Percentiles rank a stretch among this genome's conserved stretches.
Conservation (phyloP, 1,140 invertebrate genomes). For the Halictus rubicundus region DNA sequence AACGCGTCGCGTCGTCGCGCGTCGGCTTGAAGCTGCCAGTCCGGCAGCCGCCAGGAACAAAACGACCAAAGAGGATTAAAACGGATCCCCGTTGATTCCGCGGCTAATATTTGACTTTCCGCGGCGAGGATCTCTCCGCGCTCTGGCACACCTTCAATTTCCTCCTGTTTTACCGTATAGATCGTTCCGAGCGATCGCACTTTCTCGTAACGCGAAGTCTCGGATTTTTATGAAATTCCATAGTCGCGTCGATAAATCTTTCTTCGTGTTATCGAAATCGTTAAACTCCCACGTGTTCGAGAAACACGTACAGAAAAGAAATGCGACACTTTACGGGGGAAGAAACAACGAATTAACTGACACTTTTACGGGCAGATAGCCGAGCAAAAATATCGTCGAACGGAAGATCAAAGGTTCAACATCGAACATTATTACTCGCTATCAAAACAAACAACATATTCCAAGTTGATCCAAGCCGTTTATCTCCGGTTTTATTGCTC, state of each 20-base stretch:
- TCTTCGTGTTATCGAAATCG: too few species aligned
- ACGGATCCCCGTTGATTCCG: neutral
- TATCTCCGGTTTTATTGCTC: neutral
- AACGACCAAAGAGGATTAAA: neutral
- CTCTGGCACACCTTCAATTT: too few species aligned
- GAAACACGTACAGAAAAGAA: neutral
- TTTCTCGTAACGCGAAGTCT: too few species aligned
- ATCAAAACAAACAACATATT: neutral
- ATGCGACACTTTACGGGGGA: neutral
- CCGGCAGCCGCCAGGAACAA: neutral
- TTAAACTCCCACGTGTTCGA: too few species aligned
- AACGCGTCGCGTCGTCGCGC: neutral
- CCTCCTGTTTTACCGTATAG: too few species aligned
- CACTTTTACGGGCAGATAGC: neutral
- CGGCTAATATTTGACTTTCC: neutral
- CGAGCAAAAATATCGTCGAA: constrained; percentile 2
- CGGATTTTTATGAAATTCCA: too few species aligned
- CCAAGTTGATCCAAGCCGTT: neutral
- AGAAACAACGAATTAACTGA: neutral
- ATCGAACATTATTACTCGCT: neutral
- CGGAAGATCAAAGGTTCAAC: constrained; percentile 2
- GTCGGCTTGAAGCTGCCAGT: neutral
- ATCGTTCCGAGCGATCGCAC: too few species aligned
- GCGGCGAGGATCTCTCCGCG: too few species aligned
- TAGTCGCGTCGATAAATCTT: too few species aligned